Percentiles rank a stretch among this genome's conserved stretches.
Conservation (phyloP, 2,888 invertebrate genomes). For the Phengaris alcon region DNA sequence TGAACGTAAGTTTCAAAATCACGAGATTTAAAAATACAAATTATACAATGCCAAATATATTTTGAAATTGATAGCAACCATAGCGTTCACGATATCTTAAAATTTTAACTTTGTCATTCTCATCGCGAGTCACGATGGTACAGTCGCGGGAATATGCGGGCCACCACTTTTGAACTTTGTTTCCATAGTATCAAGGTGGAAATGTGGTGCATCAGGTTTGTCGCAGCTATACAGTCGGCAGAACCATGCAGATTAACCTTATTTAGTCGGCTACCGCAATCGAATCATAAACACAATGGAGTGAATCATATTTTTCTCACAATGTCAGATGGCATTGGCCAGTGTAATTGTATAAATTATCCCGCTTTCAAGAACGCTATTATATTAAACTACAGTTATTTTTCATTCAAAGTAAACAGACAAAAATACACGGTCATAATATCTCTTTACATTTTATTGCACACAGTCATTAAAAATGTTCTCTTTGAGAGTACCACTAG, state of each 20-base stretch:
- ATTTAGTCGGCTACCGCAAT: conserved; percentile 57
- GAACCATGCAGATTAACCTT: conserved; percentile 62
- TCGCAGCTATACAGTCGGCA: conserved; percentile 43
- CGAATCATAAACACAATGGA: conserved; percentile 56
- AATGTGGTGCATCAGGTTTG: neutral
- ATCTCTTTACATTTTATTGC: neutral
- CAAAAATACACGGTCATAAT: neutral
- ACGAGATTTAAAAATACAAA: too few species aligned
- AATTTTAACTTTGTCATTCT: conserved; percentile 34
- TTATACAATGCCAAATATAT: neutral
- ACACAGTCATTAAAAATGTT: neutral
- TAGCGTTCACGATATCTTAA: conserved; percentile 9
- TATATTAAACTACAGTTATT: conserved; percentile 24
- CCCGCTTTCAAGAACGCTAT: conserved; percentile 26
- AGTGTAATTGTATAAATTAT: conserved; percentile 29
- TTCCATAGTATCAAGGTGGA: neutral
- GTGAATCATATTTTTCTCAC: conserved; percentile 64
- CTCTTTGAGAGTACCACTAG: neutral
- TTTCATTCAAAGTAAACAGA: neutral
- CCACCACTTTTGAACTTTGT: neutral
- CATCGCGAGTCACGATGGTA: conserved; percentile 43
- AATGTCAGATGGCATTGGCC: conserved; percentile 44
- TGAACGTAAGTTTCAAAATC: too few species aligned
- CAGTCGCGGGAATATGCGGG: conserved; percentile 29
- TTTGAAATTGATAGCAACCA: neutral